These are phyloP conservation scores for Gastrophryne carolinensis DNA, from an alignment of 2,797 vertebrate genomes.

Conservation along the genomic window DNA sequence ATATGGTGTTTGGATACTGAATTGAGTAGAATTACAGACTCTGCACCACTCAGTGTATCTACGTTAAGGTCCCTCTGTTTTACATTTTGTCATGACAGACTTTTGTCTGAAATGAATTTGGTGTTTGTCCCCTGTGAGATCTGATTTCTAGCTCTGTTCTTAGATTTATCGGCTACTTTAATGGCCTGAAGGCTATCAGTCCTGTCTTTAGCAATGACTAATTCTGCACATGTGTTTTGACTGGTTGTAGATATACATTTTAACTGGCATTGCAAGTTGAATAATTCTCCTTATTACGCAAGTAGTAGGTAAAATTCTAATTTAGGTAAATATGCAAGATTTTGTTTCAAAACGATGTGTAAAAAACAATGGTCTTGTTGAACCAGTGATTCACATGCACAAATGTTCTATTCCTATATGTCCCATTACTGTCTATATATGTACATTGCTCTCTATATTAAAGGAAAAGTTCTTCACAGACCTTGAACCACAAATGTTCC, in stretches of 20 bases:
- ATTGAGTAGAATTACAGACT: background rate
- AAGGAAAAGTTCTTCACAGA: no score
- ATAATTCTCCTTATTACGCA: no score
- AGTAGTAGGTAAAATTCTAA: no score
- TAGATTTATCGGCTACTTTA: background rate
- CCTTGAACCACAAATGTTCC: no score
- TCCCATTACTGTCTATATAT: no score
- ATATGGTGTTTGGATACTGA: slow-evolving; percentile 16
- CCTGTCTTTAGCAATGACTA: background rate
- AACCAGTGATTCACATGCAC: no score
- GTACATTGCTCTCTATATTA: no score
- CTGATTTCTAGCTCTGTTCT: background rate
- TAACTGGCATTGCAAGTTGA: no score
- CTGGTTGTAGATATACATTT: background rate
- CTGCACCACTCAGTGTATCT: background rate
- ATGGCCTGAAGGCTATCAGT: background rate
- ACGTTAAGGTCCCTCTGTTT: background rate
- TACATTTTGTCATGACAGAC: background rate
- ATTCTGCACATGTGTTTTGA: background rate
- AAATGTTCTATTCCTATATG: no score
- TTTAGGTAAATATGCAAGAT: no score
- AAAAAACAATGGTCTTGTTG: no score
- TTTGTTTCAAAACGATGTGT: no score
- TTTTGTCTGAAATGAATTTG: background rate
- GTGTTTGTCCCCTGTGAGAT: slow-evolving; percentile 1